A percentile compares a stretch with the other conserved stretches of the same genome.
phyloP scores from a whole-genome alignment of 2,797 vertebrate species.

The Menidia menidia region DNA sequence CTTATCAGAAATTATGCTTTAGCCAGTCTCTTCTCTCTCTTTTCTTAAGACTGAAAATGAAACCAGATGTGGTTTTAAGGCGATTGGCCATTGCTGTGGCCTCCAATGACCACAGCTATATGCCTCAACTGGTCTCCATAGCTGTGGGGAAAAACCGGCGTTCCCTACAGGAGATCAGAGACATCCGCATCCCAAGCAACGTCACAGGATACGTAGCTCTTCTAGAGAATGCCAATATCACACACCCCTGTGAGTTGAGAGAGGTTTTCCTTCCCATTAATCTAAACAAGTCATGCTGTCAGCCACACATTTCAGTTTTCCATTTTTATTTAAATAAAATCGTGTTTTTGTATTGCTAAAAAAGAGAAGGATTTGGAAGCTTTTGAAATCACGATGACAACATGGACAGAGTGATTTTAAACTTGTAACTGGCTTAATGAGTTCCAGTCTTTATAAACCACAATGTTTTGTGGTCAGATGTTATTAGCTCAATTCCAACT shows the following conservation, averaged over 20 bases:
- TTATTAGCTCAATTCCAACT: background rate
- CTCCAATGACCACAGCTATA: conserved; percentile 96
- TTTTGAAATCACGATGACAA: background rate
- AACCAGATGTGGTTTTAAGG: conserved; percentile 92
- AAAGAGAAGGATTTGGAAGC: background rate
- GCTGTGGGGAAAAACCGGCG: conserved; percentile 91
- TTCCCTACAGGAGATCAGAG: conserved; percentile 93
- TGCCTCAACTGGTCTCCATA: conserved; percentile 97
- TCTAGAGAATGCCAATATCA: conserved; percentile 96
- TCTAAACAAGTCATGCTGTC: background rate
- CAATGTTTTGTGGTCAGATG: background rate
- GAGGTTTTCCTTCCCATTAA: background rate
- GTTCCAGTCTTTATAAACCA: background rate
- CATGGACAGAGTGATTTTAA: background rate
- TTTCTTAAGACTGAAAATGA: conserved; percentile 91
- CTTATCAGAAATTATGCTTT: background rate
- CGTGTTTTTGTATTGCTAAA: background rate
- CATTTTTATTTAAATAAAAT: background rate
- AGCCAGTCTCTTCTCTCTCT: background rate
- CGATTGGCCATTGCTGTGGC: conserved; percentile 94
- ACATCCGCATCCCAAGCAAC: conserved; percentile 96
- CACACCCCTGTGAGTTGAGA: conserved; percentile 90
- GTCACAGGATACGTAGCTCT: conserved; percentile 96
- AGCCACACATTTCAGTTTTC: background rate
- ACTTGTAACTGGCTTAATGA: background rate